Evolutionary conservation across 2,888 invertebrate genomes (phyloP).

Genomic region (Apeira syringaria): DNA sequence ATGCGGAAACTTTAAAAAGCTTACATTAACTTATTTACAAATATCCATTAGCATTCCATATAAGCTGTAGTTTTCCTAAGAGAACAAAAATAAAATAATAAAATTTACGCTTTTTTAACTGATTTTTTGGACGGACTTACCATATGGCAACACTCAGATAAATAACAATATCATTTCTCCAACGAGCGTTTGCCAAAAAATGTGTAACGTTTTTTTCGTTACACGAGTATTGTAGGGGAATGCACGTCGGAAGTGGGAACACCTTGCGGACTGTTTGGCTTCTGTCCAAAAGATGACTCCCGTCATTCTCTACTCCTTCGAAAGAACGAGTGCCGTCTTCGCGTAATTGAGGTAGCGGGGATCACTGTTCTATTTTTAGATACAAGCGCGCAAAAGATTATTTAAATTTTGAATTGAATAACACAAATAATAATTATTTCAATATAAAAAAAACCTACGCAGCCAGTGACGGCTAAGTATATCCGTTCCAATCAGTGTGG

Average conservation of each 20-base stretch:
- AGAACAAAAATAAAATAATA: too few species aligned
- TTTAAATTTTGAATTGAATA: slow-evolving; percentile 12
- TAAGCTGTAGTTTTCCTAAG: too few species aligned
- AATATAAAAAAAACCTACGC: background rate
- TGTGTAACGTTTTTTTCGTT: slow-evolving; percentile 18
- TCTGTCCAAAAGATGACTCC: slow-evolving; percentile 51
- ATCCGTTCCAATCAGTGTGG: slow-evolving; percentile 4
- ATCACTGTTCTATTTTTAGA: slow-evolving; percentile 16
- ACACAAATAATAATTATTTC: background rate
- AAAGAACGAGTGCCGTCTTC: slow-evolving; percentile 33
- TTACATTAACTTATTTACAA: too few species aligned
- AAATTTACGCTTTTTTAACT: too few species aligned
- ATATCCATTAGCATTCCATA: too few species aligned
- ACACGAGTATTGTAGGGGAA: slow-evolving; percentile 52
- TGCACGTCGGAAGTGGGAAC: slow-evolving; percentile 72
- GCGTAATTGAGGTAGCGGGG: slow-evolving; percentile 41
- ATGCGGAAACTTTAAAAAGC: too few species aligned
- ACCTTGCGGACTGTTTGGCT: slow-evolving; percentile 55
- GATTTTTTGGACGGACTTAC: too few species aligned
- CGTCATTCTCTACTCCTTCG: slow-evolving; percentile 33
- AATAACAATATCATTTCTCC: slow-evolving; percentile 13
- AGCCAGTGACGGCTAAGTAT: background rate
- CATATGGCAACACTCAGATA: slow-evolving; percentile 3
- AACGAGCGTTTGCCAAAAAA: slow-evolving; percentile 13
- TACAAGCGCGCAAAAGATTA: slow-evolving; percentile 5